Evolutionary conservation across 2,888 invertebrate genomes (phyloP).

Genomic region (Lasioglossum pauxillum): DNA sequence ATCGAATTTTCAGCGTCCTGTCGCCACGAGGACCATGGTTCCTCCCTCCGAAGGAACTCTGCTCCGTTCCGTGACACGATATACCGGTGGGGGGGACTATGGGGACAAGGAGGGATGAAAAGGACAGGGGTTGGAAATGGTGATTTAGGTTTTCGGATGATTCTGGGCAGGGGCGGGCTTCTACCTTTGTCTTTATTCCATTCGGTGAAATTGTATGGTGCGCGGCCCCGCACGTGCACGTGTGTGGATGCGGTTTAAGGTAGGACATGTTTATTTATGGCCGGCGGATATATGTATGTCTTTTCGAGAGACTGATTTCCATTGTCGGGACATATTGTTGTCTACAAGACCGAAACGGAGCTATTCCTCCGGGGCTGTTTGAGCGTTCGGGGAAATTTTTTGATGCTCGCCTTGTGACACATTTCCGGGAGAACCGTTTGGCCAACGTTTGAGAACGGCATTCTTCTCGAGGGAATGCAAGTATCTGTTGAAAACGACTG

Average conservation of each 20-base stretch:
- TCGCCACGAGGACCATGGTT: constrained; percentile 50
- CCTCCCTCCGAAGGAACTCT: constrained; percentile 47
- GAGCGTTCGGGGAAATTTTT: neutral
- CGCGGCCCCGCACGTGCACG: constrained; percentile 2
- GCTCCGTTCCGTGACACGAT: neutral
- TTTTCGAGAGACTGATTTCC: constrained; percentile 17
- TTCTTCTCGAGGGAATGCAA: neutral
- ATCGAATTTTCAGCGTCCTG: constrained; percentile 79
- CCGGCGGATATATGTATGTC: constrained; percentile 27
- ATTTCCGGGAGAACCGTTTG: neutral
- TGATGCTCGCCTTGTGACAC: neutral
- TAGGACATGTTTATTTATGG: constrained; percentile 52
- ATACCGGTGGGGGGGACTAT: neutral
- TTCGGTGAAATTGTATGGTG: constrained; percentile 28
- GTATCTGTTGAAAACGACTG: neutral
- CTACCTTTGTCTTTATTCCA: constrained; percentile 54
- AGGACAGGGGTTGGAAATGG: constrained; percentile 54
- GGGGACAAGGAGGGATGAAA: constrained; percentile 27
- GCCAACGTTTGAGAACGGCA: neutral
- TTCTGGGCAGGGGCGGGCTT: constrained; percentile 40
- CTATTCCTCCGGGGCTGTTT: neutral
- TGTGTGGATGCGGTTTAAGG: constrained; percentile 9
- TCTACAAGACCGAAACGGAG: neutral
- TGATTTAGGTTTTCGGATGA: constrained; percentile 58
- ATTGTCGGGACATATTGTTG: constrained; percentile 28